These are phyloP conservation scores for Aplysina aerophoba DNA, from an alignment of 37 sponge, comb jelly and placozoan genomes.

Conservation along the genomic window DNA sequence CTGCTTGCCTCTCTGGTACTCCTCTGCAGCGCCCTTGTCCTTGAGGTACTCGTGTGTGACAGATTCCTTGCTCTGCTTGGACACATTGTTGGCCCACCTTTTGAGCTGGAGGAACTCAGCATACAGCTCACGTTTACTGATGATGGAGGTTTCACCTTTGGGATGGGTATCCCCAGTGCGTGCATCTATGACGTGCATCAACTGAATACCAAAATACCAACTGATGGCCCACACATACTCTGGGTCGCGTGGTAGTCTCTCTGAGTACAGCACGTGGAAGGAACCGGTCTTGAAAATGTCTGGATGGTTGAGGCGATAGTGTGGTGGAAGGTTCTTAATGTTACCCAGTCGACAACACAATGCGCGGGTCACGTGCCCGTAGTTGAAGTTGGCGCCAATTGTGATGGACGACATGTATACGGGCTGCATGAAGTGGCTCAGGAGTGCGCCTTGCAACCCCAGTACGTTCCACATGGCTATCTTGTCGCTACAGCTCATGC, in stretches of 20 bases:
- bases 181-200: constrained; percentile 22
- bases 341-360: constrained; percentile 16
- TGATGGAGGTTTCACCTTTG: neutral
- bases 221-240: constrained; percentile 35
- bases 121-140: neutral
- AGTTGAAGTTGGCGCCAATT: constrained; percentile 4
- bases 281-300: constrained; percentile 16
- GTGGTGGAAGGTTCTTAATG: constrained; percentile 36
- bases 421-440: constrained; percentile 41
- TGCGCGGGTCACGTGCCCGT: constrained; percentile 26
- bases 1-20: constrained; percentile 29
- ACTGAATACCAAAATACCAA: constrained; percentile 35
- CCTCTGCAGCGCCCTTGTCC: neutral
- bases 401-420: constrained; percentile 24
- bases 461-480: constrained; percentile 39
- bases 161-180: constrained; percentile 20
- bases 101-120: neutral
- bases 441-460: constrained; percentile 34
- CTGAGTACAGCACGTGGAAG: neutral
- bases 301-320: constrained; percentile 56
- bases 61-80: neutral
- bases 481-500: constrained; percentile 17
- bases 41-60: neutral
- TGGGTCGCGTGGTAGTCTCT: neutral
- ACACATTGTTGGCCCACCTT: neutral